Evolutionary conservation across 2,797 vertebrate species (phyloP).

Genomic region (Pygocentrus nattereri): DNA sequence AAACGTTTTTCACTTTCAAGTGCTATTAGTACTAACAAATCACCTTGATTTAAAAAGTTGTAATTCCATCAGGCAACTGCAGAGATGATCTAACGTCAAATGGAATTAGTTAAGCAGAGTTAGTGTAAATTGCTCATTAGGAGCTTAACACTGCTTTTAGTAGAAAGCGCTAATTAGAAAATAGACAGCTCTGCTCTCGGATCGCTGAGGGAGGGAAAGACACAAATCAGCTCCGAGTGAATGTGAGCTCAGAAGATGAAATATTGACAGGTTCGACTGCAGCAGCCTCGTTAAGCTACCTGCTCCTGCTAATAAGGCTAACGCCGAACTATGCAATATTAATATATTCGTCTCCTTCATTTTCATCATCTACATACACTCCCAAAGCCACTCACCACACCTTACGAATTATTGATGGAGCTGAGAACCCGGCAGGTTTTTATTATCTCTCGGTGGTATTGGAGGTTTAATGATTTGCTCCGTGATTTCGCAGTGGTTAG

Average conservation of each 20-base stretch:
- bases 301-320: slow-evolving; percentile 72
- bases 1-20: neutral
- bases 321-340: slow-evolving; percentile 76
- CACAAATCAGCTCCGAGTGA: slow-evolving; percentile 18
- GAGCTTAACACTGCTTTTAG: neutral
- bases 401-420: slow-evolving; percentile 79
- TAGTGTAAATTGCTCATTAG: neutral
- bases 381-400: slow-evolving; percentile 64
- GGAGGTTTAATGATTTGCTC: slow-evolving; percentile 51
- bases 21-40: neutral
- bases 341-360: slow-evolving; percentile 68
- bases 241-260: slow-evolving; percentile 62
- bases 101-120: neutral
- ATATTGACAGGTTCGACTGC: slow-evolving; percentile 70
- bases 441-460: slow-evolving; percentile 68
- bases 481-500: slow-evolving; percentile 37
- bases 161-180: slow-evolving; percentile 17
- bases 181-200: neutral
- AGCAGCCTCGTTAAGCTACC: slow-evolving; percentile 46
- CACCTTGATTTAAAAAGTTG: neutral
- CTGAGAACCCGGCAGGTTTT: slow-evolving; percentile 76
- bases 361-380: slow-evolving; percentile 72
- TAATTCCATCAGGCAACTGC: neutral
- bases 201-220: neutral
- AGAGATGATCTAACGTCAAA: neutral